These are phyloP conservation scores for Leucoraja erinaceus DNA, from an alignment of 2,113 vertebrate genomes.

Conservation along the genomic window DNA sequence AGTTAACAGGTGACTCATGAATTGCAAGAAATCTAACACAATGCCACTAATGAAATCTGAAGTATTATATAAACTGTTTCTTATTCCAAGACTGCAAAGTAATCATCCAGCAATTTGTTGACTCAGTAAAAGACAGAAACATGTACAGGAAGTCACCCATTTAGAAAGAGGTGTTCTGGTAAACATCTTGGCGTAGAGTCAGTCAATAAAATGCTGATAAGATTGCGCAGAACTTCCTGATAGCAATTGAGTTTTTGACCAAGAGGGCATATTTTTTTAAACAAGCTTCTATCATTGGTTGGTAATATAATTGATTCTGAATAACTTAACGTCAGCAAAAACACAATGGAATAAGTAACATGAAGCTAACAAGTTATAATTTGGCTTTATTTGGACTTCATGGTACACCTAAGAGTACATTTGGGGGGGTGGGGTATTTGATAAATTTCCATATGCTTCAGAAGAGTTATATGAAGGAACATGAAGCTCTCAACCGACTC, in stretches of 20 bases:
- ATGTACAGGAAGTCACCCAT: not conserved
- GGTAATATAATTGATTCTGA: no score
- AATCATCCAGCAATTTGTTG: not conserved
- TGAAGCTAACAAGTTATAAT: not conserved
- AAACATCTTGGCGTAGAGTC: not conserved
- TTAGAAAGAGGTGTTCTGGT: not conserved
- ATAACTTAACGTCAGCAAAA: no score
- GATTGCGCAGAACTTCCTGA: not conserved
- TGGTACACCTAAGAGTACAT: not conserved
- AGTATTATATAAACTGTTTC: not conserved
- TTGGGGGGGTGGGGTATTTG: not conserved
- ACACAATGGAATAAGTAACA: not conserved
- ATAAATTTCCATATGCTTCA: not conserved
- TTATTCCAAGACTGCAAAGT: not conserved
- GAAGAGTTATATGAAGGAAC: no score
- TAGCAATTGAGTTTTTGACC: not conserved
- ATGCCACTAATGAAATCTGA: not conserved
- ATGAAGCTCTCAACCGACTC: not conserved
- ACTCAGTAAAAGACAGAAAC: not conserved
- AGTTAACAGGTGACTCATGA: not conserved
- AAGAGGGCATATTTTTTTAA: not conserved
- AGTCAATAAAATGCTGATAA: slow-evolving; percentile 24
- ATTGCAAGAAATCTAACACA: not conserved
- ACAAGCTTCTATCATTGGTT: not conserved
- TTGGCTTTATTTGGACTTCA: not conserved